A percentile compares a stretch with the other conserved stretches of the same genome.
These are phyloP conservation scores for Encarsia formosa DNA, from an alignment of 2,888 invertebrate genomes.

Conservation along the genomic window DNA sequence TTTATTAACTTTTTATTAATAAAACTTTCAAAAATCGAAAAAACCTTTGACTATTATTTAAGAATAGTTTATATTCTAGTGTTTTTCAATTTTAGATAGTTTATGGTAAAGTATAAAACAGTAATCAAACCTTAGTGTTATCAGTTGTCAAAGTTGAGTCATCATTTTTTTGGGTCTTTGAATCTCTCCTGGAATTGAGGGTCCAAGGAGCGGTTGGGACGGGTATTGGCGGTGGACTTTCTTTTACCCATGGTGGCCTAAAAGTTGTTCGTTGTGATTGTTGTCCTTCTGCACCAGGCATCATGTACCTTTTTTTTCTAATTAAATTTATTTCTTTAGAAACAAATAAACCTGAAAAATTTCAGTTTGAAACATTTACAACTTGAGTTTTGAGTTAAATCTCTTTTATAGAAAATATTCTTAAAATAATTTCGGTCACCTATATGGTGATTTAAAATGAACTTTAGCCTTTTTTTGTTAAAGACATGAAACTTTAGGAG, in stretches of 20 bases:
- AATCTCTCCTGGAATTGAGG: conserved; percentile 52
- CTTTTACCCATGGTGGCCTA: conserved; percentile 74
- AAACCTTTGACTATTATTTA: neutral
- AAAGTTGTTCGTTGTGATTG: conserved; percentile 63
- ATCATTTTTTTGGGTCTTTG: conserved; percentile 42
- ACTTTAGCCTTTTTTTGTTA: too few relatives aligned
- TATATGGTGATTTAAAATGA: too few relatives aligned
- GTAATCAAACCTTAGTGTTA: conserved; percentile 41
- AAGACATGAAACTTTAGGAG: too few relatives aligned
- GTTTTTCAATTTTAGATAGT: neutral
- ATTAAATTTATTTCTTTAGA: too few relatives aligned
- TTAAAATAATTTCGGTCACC: too few relatives aligned
- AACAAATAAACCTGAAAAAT: too few relatives aligned
- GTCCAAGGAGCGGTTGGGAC: conserved; percentile 63
- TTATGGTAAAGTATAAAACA: neutral
- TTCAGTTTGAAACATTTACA: too few relatives aligned
- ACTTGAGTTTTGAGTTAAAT: too few relatives aligned
- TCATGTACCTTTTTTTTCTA: too few relatives aligned
- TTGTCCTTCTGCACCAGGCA: conserved; percentile 54
- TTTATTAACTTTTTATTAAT: too few relatives aligned
- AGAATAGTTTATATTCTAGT: neutral
- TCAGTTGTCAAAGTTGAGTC: conserved; percentile 49
- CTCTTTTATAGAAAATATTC: too few relatives aligned
- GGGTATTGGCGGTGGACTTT: conserved; percentile 59
- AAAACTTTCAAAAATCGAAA: neutral